Evolutionary conservation across 2,113 vertebrate genomes (phyloP).

Genomic region (Poecile atricapillus): DNA sequence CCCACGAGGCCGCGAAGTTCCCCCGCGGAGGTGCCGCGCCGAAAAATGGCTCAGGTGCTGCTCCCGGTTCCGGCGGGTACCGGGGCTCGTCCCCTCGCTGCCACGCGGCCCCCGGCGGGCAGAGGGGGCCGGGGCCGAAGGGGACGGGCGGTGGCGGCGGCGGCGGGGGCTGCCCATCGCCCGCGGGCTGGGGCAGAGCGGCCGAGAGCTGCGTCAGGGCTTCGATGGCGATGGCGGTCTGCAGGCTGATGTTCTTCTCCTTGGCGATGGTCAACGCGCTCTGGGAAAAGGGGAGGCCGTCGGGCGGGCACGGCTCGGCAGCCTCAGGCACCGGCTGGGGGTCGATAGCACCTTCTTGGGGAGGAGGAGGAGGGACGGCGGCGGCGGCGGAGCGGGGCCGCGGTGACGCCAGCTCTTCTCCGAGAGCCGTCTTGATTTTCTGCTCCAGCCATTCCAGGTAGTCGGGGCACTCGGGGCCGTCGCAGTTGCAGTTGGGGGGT

Average conservation of each 20-base stretch:
- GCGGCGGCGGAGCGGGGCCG: not conserved
- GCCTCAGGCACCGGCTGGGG: slow-evolving; percentile 49
- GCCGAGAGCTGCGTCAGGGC: slow-evolving; percentile 92
- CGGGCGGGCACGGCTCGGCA: slow-evolving; percentile 64
- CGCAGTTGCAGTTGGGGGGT: slow-evolving; percentile 93
- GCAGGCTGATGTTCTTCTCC: slow-evolving; percentile 94
- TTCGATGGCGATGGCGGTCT: slow-evolving; percentile 95
- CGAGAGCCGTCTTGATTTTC: slow-evolving; percentile 85
- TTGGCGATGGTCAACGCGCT: slow-evolving; percentile 92
- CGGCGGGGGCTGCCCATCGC: slow-evolving; percentile 25
- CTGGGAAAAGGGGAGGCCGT: slow-evolving; percentile 87
- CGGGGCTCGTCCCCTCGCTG: not conserved
- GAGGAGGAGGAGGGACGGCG: not conserved
- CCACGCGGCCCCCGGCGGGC: not conserved
- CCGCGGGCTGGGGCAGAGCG: slow-evolving; percentile 75
- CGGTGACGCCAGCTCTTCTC: slow-evolving; percentile 52
- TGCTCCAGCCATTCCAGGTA: slow-evolving; percentile 97
- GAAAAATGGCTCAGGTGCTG: slow-evolving; percentile 41
- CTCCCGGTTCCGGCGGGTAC: not conserved
- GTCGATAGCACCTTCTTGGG: slow-evolving; percentile 39
- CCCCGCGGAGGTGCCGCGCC: not conserved
- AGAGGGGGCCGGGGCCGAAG: not conserved
- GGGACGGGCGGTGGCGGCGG: not conserved
- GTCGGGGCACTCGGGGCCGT: slow-evolving; percentile 94
- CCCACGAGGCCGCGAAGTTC: not conserved